Evolutionary conservation across 2,113 vertebrate genomes (phyloP).

Genomic region (Chaetorhynchus papuensis): DNA sequence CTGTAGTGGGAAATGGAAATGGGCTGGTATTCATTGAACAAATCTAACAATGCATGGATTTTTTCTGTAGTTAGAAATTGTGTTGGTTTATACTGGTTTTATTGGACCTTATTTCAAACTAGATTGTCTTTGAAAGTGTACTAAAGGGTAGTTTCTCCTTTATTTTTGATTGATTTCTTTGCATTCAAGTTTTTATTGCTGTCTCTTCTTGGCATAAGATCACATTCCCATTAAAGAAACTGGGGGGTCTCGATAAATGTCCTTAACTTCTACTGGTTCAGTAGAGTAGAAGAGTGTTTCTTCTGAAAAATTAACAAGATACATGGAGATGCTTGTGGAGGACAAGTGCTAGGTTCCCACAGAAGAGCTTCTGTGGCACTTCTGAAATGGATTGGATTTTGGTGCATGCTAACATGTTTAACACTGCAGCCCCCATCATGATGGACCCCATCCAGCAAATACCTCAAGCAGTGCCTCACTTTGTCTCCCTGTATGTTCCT

Average conservation of each 20-base stretch:
- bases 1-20: neutral
- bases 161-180: neutral
- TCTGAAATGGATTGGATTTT: neutral
- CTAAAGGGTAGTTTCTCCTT: neutral
- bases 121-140: neutral
- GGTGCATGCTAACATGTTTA: fast-evolving
- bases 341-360: neutral
- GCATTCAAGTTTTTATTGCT: neutral
- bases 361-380: neutral
- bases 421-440: neutral
- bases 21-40: neutral
- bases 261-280: neutral
- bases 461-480: neutral
- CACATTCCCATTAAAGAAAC: neutral
- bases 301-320: neutral
- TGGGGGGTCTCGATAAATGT: neutral
- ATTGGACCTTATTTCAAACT: neutral
- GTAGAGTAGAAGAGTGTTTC: neutral
- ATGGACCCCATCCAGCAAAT: neutral
- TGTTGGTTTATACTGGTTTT: neutral
- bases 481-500: neutral
- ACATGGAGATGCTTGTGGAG: neutral
- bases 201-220: neutral
- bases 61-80: neutral
- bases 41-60: neutral